A percentile compares a stretch with the other conserved stretches of the same genome.
phyloP scores from a whole-genome alignment of 1,140 invertebrate species.

The Antheraea mylitta region DNA sequence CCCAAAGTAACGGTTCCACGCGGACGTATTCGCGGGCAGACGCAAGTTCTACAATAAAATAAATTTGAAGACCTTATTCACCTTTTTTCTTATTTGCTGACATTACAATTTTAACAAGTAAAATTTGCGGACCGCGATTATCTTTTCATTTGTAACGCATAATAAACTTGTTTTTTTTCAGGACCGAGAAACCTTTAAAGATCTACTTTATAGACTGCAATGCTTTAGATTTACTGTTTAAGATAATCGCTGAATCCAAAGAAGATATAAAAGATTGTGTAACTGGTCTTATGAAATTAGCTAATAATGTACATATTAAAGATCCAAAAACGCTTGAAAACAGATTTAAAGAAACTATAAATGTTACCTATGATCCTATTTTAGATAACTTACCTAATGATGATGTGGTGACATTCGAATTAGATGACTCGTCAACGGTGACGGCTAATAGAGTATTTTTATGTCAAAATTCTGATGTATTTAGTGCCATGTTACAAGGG shows the following conservation, averaged over 20 bases:
- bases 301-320: slow-evolving; percentile 71
- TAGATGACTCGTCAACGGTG: slow-evolving; percentile 82
- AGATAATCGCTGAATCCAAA: slow-evolving; percentile 50
- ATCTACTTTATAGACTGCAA: slow-evolving; percentile 71
- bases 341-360: slow-evolving; percentile 59
- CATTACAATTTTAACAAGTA: too few relatives aligned
- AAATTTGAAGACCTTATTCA: not conserved
- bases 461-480: slow-evolving; percentile 82
- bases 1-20: too few relatives aligned
- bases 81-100: not conserved
- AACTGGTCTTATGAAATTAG: slow-evolving; percentile 66
- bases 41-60: too few relatives aligned
- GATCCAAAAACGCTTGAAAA: slow-evolving; percentile 71
- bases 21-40: too few relatives aligned
- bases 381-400: slow-evolving; percentile 55
- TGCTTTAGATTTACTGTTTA: slow-evolving; percentile 61
- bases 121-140: too few relatives aligned
- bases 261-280: slow-evolving; percentile 67
- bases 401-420: slow-evolving; percentile 80
- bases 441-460: slow-evolving; percentile 81
- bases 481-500: slow-evolving; percentile 83
- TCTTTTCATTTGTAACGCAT: too few relatives aligned
- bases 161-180: slow-evolving; percentile 38
- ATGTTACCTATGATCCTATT: slow-evolving; percentile 59
- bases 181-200: slow-evolving; percentile 61